phyloP scores from a whole-genome alignment of 2,888 invertebrate genomes.

The Apamea anceps region DNA sequence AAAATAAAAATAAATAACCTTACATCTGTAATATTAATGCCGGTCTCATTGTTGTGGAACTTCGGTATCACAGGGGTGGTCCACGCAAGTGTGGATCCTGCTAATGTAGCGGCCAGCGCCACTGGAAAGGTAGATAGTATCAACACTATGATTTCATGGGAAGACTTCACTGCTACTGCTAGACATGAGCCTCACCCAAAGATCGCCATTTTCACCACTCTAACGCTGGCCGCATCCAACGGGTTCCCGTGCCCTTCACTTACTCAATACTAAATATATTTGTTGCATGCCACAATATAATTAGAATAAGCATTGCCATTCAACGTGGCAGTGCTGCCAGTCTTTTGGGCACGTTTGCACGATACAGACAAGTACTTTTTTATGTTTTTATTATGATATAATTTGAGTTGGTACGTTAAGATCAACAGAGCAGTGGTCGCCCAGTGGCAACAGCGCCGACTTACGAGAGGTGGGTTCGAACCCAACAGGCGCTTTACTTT shows the following conservation, averaged over 20 bases:
- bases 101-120: conserved; percentile 75
- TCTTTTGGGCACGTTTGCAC: too few species aligned
- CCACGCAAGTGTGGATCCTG: conserved; percentile 79
- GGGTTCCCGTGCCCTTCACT: not conserved
- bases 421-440: too few species aligned
- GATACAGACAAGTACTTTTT: too few species aligned
- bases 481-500: too few species aligned
- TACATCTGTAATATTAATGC: conserved; percentile 76
- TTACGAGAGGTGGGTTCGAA: too few species aligned
- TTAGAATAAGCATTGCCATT: too few species aligned
- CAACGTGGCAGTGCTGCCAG: too few species aligned
- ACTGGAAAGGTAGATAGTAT: conserved; percentile 71
- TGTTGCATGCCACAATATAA: not conserved
- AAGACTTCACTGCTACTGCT: not conserved
- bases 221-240: not conserved
- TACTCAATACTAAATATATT: not conserved
- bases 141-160: not conserved
- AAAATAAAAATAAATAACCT: conserved; percentile 47
- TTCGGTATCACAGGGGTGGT: conserved; percentile 76
- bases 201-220: too few species aligned
- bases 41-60: conserved; percentile 76
- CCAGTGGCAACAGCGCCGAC: too few species aligned
- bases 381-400: too few species aligned
- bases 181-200: too few species aligned
- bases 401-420: too few species aligned